phyloP scores from a whole-genome alignment of 2,888 invertebrate genomes.

The Cephalotes varians region DNA sequence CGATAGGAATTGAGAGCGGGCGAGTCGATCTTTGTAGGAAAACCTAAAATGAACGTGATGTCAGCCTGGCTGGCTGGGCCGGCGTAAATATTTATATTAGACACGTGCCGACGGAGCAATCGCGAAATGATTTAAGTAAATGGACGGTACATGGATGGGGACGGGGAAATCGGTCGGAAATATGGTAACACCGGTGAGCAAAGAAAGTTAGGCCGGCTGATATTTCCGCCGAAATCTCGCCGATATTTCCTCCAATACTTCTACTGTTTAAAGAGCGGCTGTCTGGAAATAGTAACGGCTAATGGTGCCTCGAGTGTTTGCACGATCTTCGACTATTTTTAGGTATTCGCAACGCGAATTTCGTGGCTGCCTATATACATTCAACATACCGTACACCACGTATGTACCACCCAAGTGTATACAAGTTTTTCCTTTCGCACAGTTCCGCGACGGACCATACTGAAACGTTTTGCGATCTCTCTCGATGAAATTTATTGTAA shows the following conservation, averaged over 20 bases:
- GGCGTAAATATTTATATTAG: conserved; percentile 81
- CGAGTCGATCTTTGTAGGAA: conserved; percentile 66
- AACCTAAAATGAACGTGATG: conserved; percentile 65
- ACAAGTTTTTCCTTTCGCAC: conserved; percentile 13
- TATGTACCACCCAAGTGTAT: not conserved
- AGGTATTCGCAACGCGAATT: conserved; percentile 62
- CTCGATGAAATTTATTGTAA: not conserved
- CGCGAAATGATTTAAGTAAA: conserved; percentile 78
- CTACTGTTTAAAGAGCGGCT: conserved; percentile 64
- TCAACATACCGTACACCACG: not conserved
- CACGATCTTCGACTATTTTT: conserved; percentile 76
- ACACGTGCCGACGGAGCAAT: conserved; percentile 68
- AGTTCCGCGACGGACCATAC: not conserved
- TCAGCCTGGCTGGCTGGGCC: conserved; percentile 72
- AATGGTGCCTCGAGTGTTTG: conserved; percentile 81
- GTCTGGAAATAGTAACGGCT: conserved; percentile 80
- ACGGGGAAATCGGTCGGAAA: conserved; percentile 54
- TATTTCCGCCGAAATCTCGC: conserved; percentile 44
- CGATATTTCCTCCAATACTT: conserved; percentile 54
- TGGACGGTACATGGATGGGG: conserved; percentile 56
- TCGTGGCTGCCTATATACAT: conserved; percentile 46
- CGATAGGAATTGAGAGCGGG: conserved; percentile 50
- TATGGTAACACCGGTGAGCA: conserved; percentile 41
- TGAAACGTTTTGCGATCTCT: not conserved
- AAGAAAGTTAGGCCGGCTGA: conserved; percentile 42